Conservation (phyloP, 2,113 vertebrate genomes). For the Trachemys scripta region DNA sequence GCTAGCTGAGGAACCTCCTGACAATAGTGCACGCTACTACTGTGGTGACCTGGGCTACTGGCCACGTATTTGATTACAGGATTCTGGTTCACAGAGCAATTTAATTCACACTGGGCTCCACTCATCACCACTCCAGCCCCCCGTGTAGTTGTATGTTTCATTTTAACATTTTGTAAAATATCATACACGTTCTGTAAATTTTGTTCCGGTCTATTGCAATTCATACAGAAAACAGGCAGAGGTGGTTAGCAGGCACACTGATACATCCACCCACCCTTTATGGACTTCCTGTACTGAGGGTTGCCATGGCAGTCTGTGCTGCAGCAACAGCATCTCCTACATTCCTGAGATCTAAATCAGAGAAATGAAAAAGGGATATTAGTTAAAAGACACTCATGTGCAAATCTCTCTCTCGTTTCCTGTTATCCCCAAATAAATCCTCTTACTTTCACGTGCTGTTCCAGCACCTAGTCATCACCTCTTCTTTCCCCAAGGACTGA, state of each 20-base stretch:
- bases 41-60: not conserved
- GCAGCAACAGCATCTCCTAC: not conserved
- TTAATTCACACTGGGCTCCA: not conserved
- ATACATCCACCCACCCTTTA: not conserved
- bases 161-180: not conserved
- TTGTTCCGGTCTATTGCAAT: not conserved
- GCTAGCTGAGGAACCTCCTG: not conserved
- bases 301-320: not conserved
- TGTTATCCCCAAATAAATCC: not conserved
- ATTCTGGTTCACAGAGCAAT: not conserved
- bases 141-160: not conserved
- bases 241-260: not conserved
- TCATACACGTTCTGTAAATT: not conserved
- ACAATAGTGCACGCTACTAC: too few relatives aligned
- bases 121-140: not conserved
- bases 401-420: not conserved
- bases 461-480: not conserved
- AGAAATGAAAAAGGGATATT: not conserved
- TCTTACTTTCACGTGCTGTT: not conserved
- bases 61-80: not conserved
- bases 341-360: not conserved
- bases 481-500: not conserved
- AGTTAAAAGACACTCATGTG: not conserved
- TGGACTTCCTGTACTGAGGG: not conserved
- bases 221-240: not conserved